Percentiles rank a stretch among this genome's conserved stretches.
phyloP scores from a whole-genome alignment of 2,888 invertebrate genomes.

The Yponomeuta malinellus region DNA sequence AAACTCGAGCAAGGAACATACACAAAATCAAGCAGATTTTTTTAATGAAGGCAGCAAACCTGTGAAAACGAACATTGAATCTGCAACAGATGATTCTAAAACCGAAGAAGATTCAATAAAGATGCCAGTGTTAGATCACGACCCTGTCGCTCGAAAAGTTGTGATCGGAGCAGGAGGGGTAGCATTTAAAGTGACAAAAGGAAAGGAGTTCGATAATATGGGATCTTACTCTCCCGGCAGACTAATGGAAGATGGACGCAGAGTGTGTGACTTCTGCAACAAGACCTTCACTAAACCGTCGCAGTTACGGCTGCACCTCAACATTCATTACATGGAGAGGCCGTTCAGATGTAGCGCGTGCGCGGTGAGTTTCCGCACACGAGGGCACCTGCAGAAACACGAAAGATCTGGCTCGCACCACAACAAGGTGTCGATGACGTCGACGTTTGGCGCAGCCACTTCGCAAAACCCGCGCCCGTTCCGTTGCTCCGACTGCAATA shows the following conservation, averaged over 20 bases:
- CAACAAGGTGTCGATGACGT: constrained; percentile 93
- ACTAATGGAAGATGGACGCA: constrained; percentile 83
- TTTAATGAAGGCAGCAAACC: constrained; percentile 40
- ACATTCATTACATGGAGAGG: constrained; percentile 96
- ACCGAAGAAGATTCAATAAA: constrained; percentile 51
- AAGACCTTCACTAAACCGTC: constrained; percentile 95
- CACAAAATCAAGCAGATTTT: constrained; percentile 45
- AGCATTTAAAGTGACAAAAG: constrained; percentile 73
- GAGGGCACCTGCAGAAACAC: constrained; percentile 95
- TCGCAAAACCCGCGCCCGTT: constrained; percentile 96
- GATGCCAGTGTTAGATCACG: constrained; percentile 54
- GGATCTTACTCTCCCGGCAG: constrained; percentile 67
- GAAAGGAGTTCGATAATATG: constrained; percentile 64
- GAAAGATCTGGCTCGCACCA: constrained; percentile 94
- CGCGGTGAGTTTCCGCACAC: constrained; percentile 91
- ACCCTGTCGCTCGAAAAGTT: constrained; percentile 73
- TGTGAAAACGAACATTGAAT: constrained; percentile 44
- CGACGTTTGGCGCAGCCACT: constrained; percentile 88
- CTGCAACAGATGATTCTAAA: constrained; percentile 42
- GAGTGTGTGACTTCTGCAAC: constrained; percentile 90
- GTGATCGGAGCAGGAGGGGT: constrained; percentile 80
- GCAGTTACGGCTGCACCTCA: constrained; percentile 92
- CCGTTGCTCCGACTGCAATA: constrained; percentile 96
- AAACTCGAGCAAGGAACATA: constrained; percentile 55
- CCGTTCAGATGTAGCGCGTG: constrained; percentile 95